These are phyloP conservation scores for Myiozetetes cayanensis DNA, from an alignment of 2,113 vertebrate species.

Conservation along the genomic window DNA sequence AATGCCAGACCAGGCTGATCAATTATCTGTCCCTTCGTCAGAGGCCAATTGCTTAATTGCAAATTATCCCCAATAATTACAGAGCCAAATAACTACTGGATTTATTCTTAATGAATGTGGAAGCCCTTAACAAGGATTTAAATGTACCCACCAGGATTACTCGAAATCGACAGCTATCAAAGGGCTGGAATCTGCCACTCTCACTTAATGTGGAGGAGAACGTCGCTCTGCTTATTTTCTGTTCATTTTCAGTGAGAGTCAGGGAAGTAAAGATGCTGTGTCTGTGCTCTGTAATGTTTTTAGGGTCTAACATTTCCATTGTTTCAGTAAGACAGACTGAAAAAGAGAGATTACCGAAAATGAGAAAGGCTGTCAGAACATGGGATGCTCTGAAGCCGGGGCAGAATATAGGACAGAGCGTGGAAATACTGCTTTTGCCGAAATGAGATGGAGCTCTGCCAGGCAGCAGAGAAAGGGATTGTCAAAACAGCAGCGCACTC, in stretches of 20 bases:
- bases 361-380: neutral
- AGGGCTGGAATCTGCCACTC: constrained; percentile 1
- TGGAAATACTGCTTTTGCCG: neutral
- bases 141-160: constrained; percentile 55
- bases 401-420: neutral
- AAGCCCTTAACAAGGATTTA: constrained; percentile 52
- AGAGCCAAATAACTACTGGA: constrained; percentile 29
- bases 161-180: constrained; percentile 39
- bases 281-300: neutral
- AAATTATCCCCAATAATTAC: constrained; percentile 60
- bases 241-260: neutral
- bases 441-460: constrained; percentile 46
- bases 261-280: neutral
- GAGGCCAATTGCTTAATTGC: constrained; percentile 62
- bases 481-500: neutral
- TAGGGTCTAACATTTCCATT: neutral
- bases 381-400: neutral
- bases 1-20: constrained; percentile 39
- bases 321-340: neutral
- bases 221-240: neutral
- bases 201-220: neutral
- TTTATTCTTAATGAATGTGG: constrained; percentile 59
- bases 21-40: constrained; percentile 27
- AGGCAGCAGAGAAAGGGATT: constrained; percentile 1
- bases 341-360: neutral